Base-by-base conservation (phyloP, 2,113 vertebrate genomes). In the Dipodomys stephensi region DNA sequence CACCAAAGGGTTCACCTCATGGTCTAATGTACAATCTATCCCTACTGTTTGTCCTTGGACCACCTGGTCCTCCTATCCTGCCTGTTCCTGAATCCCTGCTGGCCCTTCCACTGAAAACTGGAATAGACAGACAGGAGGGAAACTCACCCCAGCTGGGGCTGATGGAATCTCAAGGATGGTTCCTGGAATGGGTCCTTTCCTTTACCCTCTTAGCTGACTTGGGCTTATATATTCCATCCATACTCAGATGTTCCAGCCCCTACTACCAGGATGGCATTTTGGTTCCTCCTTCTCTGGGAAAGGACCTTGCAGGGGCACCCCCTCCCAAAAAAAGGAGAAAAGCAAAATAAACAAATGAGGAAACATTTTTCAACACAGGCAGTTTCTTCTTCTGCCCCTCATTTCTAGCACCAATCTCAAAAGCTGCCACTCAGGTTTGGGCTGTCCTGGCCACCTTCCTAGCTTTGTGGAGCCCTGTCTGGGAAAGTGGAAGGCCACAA, bases 1-100 rank as follows among this genome's bases (percentile, higher is more conserved):
- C 77, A 90, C 90, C 92, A 80, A 95, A 96, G 97, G 96, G 97
- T 96, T 96, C 96, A 95, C 97, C 97, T 97, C 96, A 97, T 94
- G 96, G 95, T 97, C 97, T 96, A 97, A 97, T 97, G 97, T 97
- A 97, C 96, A 88, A 94, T 94, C 93, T 67, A 73, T 30, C 91
- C 83, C 57, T 57, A 92, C 94, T 93, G 90, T 89, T 23, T 60
- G 32, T 91, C 90, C 57, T 35, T 83, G 86, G 88, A 90, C 76
- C 85, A 77, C 92, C 94, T 92, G 2, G 53, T 57, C 15, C 15
- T 57, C 53, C 53, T 57, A 13, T 57, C 53, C 53, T 57, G 12
- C 53, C 53, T 57, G 53, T 0, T 2, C 53, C 53, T 13, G 4
- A 57, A 13, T n/a, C 86, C 94, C 87, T 85, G 35, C 35, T 49